Conservation (phyloP, 2,888 invertebrate genomes). For the Odontocerum albicorne region DNA sequence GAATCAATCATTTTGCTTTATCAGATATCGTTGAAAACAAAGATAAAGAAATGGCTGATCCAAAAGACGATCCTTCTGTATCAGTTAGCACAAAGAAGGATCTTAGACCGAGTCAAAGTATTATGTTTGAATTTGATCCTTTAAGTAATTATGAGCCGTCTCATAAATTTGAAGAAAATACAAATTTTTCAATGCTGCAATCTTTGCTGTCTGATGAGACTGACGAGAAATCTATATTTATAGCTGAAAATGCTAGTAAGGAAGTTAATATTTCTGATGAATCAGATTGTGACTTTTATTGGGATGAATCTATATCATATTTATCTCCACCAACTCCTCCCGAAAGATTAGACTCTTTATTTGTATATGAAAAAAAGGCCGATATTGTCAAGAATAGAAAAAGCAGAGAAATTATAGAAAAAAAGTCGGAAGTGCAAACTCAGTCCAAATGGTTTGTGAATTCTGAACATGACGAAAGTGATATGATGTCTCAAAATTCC, state of each 20-base stretch:
- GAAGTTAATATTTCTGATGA: conserved; percentile 46
- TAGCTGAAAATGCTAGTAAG: neutral
- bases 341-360: conserved; percentile 65
- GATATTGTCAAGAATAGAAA: conserved; percentile 31
- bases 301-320: conserved; percentile 36
- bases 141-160: conserved; percentile 49
- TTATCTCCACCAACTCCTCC: conserved; percentile 64
- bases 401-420: conserved; percentile 41
- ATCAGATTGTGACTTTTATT: conserved; percentile 44
- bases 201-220: too few relatives aligned
- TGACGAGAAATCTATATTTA: too few relatives aligned
- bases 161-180: too few relatives aligned
- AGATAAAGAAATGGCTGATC: conserved; percentile 37
- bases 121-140: conserved; percentile 77
- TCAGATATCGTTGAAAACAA: conserved; percentile 39
- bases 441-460: conserved; percentile 51
- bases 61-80: conserved; percentile 26
- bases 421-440: conserved; percentile 36
- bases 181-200: too few relatives aligned
- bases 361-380: conserved; percentile 48
- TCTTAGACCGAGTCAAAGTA: conserved; percentile 56
- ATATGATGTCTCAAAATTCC: too few relatives aligned
- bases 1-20: neutral
- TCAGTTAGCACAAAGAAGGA: too few relatives aligned
- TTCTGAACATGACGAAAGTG: conserved; percentile 37